Evolutionary conservation across 2,888 invertebrate genomes (phyloP).

Genomic region (Scaptomyza cyrtandrae): DNA sequence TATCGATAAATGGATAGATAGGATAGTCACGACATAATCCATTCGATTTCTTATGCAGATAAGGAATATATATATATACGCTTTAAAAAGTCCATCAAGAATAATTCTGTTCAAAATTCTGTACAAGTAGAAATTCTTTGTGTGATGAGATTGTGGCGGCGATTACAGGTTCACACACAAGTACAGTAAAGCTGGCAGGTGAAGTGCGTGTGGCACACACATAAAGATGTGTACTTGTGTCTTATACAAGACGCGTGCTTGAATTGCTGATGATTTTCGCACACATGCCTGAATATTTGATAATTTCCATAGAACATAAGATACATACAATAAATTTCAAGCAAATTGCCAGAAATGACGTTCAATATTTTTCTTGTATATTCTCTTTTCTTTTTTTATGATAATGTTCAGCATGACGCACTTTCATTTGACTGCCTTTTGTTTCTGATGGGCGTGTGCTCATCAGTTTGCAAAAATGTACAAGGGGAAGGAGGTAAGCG

Average conservation of each 20-base stretch:
- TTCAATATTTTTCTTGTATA: conserved; percentile 46
- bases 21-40: too few relatives aligned
- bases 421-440: conserved; percentile 23
- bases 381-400: conserved; percentile 13
- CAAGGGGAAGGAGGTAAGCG: not conserved
- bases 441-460: not conserved
- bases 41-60: too few relatives aligned
- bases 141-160: not conserved
- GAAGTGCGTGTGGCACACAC: conserved; percentile 15
- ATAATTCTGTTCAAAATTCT: not conserved
- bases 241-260: conserved; percentile 54
- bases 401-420: conserved; percentile 42
- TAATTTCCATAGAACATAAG: conserved; percentile 43
- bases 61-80: too few relatives aligned
- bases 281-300: conserved; percentile 60
- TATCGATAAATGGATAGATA: too few relatives aligned
- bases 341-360: conserved; percentile 60
- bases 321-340: conserved; percentile 32
- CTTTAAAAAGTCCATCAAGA: too few relatives aligned
- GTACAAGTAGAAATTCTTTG: not conserved
- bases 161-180: not conserved
- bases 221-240: not conserved
- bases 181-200: not conserved
- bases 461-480: not conserved
- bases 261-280: conserved; percentile 61